Conservation (phyloP, 2,797 vertebrate genomes). For the Eulemur albifrons region DNA sequence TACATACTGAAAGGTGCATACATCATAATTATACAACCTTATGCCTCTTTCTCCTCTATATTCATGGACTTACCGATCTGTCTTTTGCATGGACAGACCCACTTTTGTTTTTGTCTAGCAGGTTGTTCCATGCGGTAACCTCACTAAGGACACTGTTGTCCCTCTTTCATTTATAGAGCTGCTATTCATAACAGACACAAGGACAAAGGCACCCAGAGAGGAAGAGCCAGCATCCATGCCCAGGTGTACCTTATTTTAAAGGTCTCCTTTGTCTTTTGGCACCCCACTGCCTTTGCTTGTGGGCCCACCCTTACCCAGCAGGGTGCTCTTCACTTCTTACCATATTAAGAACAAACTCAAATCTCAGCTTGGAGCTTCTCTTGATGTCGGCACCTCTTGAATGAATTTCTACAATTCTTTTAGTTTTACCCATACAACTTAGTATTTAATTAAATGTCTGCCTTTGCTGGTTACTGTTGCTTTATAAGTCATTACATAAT, state of each 20-base stretch:
- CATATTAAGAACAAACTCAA: not conserved
- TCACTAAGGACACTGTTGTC: not conserved
- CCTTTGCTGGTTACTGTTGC: not conserved
- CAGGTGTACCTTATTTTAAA: rapidly evolving
- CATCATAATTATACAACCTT: not conserved
- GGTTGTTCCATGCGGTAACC: not conserved
- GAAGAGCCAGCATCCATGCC: not conserved
- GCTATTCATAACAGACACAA: not conserved
- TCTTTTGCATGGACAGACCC: not conserved
- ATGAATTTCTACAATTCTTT: conserved; percentile 9
- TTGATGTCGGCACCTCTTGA: not conserved
- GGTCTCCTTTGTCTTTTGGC: not conserved
- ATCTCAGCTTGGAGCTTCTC: not conserved
- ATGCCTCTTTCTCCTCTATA: not conserved
- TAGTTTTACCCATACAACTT: not conserved
- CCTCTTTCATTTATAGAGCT: not conserved
- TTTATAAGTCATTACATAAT: conserved; percentile 4
- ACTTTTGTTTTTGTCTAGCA: not conserved
- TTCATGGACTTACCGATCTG: not conserved
- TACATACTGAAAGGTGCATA: not conserved
- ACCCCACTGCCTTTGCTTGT: not conserved
- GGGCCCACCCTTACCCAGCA: not conserved
- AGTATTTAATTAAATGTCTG: not conserved
- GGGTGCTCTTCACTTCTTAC: not conserved
- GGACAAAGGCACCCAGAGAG: rapidly evolving